A percentile compares a stretch with the other conserved stretches of the same genome.
phyloP scores from a whole-genome alignment of 2,113 vertebrate genomes.

The Vulpes vulpes region DNA sequence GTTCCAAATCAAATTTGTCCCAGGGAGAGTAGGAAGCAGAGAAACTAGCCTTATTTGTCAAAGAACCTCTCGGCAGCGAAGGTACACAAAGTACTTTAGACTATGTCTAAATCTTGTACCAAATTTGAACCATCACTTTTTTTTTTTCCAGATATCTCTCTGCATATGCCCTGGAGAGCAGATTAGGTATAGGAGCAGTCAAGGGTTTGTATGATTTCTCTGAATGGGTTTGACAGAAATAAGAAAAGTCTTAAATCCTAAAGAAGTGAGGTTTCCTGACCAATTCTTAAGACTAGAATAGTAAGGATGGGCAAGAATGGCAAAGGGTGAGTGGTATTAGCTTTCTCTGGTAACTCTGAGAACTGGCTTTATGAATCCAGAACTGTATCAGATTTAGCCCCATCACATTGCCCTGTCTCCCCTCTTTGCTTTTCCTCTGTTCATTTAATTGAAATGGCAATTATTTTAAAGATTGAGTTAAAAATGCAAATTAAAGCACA shows the following conservation, averaged over 20 bases:
- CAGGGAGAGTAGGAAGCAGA: conserved; percentile 3
- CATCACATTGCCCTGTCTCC: not conserved
- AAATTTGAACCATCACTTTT: not conserved
- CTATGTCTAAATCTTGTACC: not conserved
- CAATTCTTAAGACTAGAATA: not conserved
- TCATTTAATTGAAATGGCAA: conserved; percentile 57
- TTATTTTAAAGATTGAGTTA: conserved; percentile 66
- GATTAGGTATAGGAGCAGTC: not conserved
- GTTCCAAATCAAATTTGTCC: conserved; percentile 46
- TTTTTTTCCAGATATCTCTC: not conserved
- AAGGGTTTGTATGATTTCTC: not conserved
- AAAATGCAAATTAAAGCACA: conserved; percentile 63
- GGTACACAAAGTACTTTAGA: conserved; percentile 6
- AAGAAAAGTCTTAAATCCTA: conserved; percentile 28
- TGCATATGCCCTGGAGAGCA: not conserved
- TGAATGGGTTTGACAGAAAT: not conserved
- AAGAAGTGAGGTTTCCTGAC: conserved; percentile 51
- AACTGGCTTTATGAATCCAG: conserved; percentile 30
- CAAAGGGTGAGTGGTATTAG: not conserved
- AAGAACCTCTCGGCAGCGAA: not conserved
- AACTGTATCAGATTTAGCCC: conserved; percentile 12
- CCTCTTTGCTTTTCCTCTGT: conserved; percentile 16
- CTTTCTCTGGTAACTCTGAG: not conserved
- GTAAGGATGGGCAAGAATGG: not conserved
- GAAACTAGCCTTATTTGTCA: conserved; percentile 31